Evolutionary conservation across 2,113 vertebrate species (phyloP), one percentile per base, ranked within the genome.

Genomic region (Eupsittula cactorum): DNA sequence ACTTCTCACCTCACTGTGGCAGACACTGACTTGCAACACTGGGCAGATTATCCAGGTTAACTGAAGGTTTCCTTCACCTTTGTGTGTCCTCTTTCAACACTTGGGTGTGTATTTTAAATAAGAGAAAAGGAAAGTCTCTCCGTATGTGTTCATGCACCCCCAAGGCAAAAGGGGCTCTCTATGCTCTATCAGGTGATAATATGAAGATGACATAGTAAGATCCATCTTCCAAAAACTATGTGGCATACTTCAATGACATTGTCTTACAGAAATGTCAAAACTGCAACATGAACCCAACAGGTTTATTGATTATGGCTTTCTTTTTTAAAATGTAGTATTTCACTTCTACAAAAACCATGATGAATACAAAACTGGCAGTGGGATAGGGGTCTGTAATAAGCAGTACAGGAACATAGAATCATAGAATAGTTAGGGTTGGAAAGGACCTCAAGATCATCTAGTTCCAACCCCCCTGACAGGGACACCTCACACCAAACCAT

Each of bases 101-200:
- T 24, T n/a, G 18, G 52, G 44, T 16, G 27, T 69, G 1, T 20
- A 47, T 59, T 52, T 90, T 44, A 62, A 82, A 9, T 39, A 73
- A 55, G 49, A 86, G 37, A 28, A 78, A 67, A 68, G 6, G 11
- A 23, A 44, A 33, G 13, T 49, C 37, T 88, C 44, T 53, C 37
- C 8, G 3, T n/a, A 29, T 0, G 1, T 47, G 7, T n/a, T 85
- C 50, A 42, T 3, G 16, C 2, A 24, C 7, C 9, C 9, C 7
- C 10, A 44, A 63, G 19, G 15, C 20, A 44, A 35, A 81, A 82
- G 3, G 13, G 9, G 7, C 1, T 50, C 20, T 62, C 64, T 31
- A 2, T 2, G 2, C 11, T 6, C 23, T 49, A 31, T 25, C 3
- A 76, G 52, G n/a, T 62, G 57, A 47, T 4, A 81, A 53, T 14